phyloP scores from a whole-genome alignment of 2,888 invertebrate genomes.

The Scelioninae gen. 2 region DNA sequence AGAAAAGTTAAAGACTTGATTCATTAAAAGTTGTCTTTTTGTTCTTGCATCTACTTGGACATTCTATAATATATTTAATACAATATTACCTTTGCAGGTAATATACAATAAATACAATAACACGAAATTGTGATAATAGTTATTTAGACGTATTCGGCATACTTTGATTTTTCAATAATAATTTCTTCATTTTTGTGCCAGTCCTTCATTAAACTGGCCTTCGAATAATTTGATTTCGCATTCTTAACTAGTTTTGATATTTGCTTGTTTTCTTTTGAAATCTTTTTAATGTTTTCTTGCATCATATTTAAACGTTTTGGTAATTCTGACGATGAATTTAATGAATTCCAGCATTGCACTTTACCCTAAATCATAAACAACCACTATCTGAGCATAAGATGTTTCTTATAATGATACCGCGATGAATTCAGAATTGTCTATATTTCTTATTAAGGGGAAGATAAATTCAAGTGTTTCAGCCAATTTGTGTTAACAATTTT shows the following conservation, averaged over 20 bases:
- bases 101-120: no score
- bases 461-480: no score
- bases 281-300: conserved; percentile 23
- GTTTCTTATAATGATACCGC: no score
- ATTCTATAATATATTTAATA: no score
- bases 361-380: conserved; percentile 65
- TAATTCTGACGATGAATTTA: conserved; percentile 23
- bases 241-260: conserved; percentile 62
- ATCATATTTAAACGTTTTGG: conserved; percentile 28
- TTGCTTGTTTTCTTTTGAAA: conserved; percentile 62
- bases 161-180: conserved; percentile 56
- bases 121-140: no score
- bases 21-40: conserved; percentile 11
- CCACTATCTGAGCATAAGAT: no score
- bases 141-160: conserved; percentile 3
- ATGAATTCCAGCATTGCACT: conserved; percentile 67
- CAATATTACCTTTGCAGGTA: no score
- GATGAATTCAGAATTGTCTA: no score
- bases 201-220: conserved; percentile 58
- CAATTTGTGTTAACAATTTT: no score
- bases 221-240: conserved; percentile 60
- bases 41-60: conserved; percentile 1
- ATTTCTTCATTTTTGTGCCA: conserved; percentile 62
- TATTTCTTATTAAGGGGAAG: no score
- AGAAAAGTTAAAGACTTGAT: conserved; percentile 44